A percentile compares a stretch with the other conserved stretches of the same genome.
phyloP scores from a whole-genome alignment of 2,888 invertebrate genomes.

The Papilio gigon region DNA sequence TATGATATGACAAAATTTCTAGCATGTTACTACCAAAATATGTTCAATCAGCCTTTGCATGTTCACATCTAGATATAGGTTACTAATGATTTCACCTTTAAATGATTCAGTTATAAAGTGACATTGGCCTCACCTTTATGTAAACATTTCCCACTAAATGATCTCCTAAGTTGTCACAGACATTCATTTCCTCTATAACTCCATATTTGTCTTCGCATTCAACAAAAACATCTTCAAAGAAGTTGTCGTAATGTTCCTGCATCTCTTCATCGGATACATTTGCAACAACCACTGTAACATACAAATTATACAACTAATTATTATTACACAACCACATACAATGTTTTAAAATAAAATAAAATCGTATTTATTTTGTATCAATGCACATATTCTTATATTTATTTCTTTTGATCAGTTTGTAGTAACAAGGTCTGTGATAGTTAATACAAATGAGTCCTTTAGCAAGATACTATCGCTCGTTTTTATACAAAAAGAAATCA shows the following conservation, averaged over 20 bases:
- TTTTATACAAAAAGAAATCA: no score
- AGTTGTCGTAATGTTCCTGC: constrained; percentile 99
- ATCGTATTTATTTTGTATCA: no score
- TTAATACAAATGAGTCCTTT: no score
- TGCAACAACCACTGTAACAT: constrained; percentile 90
- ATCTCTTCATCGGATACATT: constrained; percentile 98
- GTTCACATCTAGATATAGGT: no score
- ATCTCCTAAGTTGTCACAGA: constrained; percentile 99
- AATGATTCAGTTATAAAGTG: no score
- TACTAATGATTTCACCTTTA: no score
- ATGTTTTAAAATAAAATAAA: constrained; percentile 20
- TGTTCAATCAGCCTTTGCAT: no score
- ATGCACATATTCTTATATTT: no score
- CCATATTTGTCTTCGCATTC: constrained; percentile 99
- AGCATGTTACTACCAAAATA: neutral
- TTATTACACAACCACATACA: neutral
- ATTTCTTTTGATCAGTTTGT: no score
- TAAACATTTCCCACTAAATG: constrained; percentile 99
- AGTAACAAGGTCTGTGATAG: no score
- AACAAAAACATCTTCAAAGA: constrained; percentile 99
- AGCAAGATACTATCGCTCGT: no score
- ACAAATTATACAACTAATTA: constrained; percentile 33
- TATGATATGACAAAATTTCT: neutral
- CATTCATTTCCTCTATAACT: constrained; percentile 99
- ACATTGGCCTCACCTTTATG: constrained; percentile 93